Evolutionary conservation across 2,888 invertebrate genomes (phyloP).

Genomic region (Drosophila putrida): DNA sequence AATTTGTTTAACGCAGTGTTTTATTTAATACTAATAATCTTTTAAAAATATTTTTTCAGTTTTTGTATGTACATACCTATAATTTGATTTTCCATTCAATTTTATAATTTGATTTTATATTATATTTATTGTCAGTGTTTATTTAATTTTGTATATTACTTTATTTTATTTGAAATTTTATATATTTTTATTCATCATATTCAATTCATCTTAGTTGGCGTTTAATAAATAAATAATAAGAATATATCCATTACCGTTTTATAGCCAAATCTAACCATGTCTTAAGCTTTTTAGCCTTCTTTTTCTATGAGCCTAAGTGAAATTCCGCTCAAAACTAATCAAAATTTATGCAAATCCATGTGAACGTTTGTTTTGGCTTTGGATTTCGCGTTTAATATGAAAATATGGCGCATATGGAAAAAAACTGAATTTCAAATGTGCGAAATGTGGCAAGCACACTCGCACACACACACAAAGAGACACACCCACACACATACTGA

Average conservation of each 20-base stretch:
- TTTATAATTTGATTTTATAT: too few species aligned
- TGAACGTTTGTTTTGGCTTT: constrained; percentile 34
- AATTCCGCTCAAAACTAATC: constrained; percentile 50
- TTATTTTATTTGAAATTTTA: too few species aligned
- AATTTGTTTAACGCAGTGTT: too few species aligned
- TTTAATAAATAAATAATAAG: too few species aligned
- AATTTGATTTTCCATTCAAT: too few species aligned
- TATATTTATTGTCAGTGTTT: too few species aligned
- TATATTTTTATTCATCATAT: too few species aligned
- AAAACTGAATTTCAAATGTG: constrained; percentile 73
- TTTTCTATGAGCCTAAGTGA: constrained; percentile 20
- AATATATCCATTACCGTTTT: not conserved
- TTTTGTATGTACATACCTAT: too few species aligned
- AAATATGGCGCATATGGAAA: constrained; percentile 68
- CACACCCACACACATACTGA: constrained; percentile 24
- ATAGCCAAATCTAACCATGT: not conserved
- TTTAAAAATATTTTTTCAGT: too few species aligned
- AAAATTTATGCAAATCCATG: constrained; percentile 72
- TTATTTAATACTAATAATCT: too few species aligned
- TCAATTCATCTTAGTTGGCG: too few species aligned
- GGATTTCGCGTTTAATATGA: constrained; percentile 67
- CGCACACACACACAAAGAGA: constrained; percentile 21
- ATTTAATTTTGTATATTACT: too few species aligned
- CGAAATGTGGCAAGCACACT: constrained; percentile 58
- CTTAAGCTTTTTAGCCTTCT: constrained; percentile 1